These are phyloP conservation scores for Drosophila nebulosa DNA, from an alignment of 1,140 invertebrate species.

Conservation along the genomic window DNA sequence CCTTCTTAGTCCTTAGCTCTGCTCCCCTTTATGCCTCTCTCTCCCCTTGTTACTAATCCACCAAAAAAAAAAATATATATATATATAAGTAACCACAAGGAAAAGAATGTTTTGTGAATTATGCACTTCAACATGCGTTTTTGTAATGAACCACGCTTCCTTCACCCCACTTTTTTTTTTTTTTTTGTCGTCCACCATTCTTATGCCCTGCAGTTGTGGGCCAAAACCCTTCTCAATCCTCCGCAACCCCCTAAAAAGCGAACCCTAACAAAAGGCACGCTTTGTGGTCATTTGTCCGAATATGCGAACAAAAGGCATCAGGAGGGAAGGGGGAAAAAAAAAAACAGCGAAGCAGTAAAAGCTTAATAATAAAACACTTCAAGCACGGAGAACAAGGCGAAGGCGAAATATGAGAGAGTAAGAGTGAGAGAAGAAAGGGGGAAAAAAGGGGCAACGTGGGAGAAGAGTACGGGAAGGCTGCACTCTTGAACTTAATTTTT, in stretches of 20 bases:
- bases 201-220: slow-evolving; percentile 12
- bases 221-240: not conserved
- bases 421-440: not conserved
- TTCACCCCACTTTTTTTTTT: not conserved
- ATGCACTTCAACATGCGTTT: slow-evolving; percentile 52
- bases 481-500: slow-evolving; percentile 45
- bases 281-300: slow-evolving; percentile 44
- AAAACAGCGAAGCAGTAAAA: slow-evolving; percentile 22
- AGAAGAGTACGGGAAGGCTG: not conserved
- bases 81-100: not conserved
- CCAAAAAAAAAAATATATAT: no score
- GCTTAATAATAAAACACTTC: slow-evolving; percentile 53
- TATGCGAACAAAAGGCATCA: slow-evolving; percentile 29
- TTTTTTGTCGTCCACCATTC: not conserved
- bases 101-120: slow-evolving; percentile 38
- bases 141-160: slow-evolving; percentile 18
- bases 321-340: not conserved
- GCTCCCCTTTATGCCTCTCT: not conserved
- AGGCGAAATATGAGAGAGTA: not conserved
- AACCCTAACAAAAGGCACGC: not conserved
- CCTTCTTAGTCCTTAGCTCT: not conserved
- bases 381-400: not conserved
- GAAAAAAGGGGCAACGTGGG: not conserved
- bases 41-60: not conserved
- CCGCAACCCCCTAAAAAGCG: not conserved